A percentile compares a stretch with the other conserved stretches of the same genome.
These are phyloP conservation scores for Heterochromis multidens DNA, from an alignment of 2,113 vertebrate genomes.

Conservation along the genomic window DNA sequence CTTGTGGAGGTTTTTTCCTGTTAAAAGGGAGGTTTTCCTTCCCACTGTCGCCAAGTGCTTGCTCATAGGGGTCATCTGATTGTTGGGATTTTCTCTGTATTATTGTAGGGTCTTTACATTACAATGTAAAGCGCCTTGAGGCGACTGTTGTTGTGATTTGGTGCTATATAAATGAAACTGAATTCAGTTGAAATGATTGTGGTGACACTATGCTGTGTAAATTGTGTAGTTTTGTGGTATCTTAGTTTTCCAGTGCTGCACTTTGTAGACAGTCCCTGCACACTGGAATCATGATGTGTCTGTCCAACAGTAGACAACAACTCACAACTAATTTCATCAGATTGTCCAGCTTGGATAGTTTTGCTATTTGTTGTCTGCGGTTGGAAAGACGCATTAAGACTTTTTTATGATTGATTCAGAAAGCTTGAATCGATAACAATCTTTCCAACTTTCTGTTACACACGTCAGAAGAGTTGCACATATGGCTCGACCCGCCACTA, in stretches of 20 bases:
- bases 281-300: neutral
- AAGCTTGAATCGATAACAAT: neutral
- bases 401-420: too few relatives aligned
- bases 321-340: neutral
- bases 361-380: neutral
- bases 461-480: neutral
- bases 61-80: too few relatives aligned
- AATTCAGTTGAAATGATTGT: too few relatives aligned
- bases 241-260: neutral
- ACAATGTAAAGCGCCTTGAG: neutral
- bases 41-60: neutral
- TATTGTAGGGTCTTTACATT: neutral
- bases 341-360: neutral
- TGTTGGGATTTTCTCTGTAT: neutral
- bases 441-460: neutral
- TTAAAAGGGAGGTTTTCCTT: neutral
- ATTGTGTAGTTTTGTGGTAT: neutral
- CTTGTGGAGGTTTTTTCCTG: neutral
- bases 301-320: neutral
- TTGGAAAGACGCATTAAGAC: too few relatives aligned
- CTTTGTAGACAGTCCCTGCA: neutral
- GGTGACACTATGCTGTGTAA: neutral
- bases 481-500: neutral
- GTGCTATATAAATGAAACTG: too few relatives aligned
- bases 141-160: too few relatives aligned